Evolutionary conservation across 2,888 invertebrate species (phyloP).

Genomic region (Auanema freiburgensis): DNA sequence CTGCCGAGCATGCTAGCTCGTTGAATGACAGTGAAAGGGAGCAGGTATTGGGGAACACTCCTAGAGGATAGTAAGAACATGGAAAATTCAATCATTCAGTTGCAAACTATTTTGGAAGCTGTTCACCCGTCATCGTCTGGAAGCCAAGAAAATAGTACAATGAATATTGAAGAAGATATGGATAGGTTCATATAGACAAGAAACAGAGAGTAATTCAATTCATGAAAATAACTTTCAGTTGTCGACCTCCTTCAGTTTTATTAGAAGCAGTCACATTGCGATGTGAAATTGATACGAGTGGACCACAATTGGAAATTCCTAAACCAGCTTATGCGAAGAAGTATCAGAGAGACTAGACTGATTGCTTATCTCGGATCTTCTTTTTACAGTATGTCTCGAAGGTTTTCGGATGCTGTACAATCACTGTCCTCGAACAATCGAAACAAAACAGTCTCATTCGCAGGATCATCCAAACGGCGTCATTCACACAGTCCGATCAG

Average conservation of each 20-base stretch:
- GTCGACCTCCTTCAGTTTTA: constrained; percentile 57
- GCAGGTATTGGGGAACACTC: constrained; percentile 34
- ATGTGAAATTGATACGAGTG: constrained; percentile 47
- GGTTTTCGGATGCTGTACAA: constrained; percentile 55
- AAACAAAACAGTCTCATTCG: constrained; percentile 49
- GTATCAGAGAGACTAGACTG: constrained; percentile 19
- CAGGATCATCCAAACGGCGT: constrained; percentile 29
- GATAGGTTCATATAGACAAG: constrained; percentile 9
- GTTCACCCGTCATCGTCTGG: constrained; percentile 55
- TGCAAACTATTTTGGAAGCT: constrained; percentile 61
- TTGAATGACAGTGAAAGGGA: constrained; percentile 62
- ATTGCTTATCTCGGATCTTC: neutral
- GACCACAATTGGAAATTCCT: constrained; percentile 47
- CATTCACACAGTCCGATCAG: constrained; percentile 42
- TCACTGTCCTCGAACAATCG: constrained; percentile 32
- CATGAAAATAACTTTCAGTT: constrained; percentile 2
- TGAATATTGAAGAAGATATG: constrained; percentile 24
- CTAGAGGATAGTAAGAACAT: neutral
- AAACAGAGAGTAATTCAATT: neutral
- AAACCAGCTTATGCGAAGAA: constrained; percentile 47
- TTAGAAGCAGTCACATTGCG: constrained; percentile 59
- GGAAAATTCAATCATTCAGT: constrained; percentile 36
- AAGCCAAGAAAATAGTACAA: constrained; percentile 56
- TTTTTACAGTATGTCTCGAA: constrained; percentile 47
- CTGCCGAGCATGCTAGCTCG: constrained; percentile 61